phyloP scores from a whole-genome alignment of 2,113 vertebrate species.

The Brachypteracias leptosomus region DNA sequence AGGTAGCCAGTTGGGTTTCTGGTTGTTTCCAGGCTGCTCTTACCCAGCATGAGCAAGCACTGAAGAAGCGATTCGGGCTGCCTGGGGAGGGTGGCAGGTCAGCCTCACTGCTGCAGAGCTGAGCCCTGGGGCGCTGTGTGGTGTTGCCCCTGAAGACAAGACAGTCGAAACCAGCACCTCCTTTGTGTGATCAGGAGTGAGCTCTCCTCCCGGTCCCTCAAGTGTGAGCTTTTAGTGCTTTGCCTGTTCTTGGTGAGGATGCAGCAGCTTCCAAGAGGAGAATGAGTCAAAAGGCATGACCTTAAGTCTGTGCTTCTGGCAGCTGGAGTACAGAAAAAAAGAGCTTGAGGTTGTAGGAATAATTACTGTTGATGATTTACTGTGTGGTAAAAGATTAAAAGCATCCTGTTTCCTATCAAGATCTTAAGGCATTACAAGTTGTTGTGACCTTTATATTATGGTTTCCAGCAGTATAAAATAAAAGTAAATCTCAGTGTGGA shows the following conservation, averaged over 20 bases:
- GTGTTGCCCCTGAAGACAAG: not conserved
- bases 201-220: rapidly evolving
- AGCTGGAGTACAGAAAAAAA: not conserved
- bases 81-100: too few species aligned
- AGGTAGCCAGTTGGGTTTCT: rapidly evolving
- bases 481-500: constrained; percentile 18
- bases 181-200: rapidly evolving
- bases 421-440: constrained; percentile 7
- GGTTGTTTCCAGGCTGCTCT: not conserved
- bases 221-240: rapidly evolving
- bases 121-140: not conserved
- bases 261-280: not conserved
- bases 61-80: not conserved
- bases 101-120: not conserved
- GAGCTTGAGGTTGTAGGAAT: not conserved
- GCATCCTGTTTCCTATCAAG: not conserved
- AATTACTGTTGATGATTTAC: not conserved
- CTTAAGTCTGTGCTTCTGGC: not conserved
- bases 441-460: constrained; percentile 28
- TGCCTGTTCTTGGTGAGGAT: not conserved
- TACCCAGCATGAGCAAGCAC: rapidly evolving
- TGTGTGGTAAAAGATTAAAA: not conserved
- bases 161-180: not conserved
- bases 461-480: not conserved
- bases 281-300: not conserved